Base-by-base conservation (phyloP, 1,140 invertebrate species). In the Brachystomella parvula region DNA sequence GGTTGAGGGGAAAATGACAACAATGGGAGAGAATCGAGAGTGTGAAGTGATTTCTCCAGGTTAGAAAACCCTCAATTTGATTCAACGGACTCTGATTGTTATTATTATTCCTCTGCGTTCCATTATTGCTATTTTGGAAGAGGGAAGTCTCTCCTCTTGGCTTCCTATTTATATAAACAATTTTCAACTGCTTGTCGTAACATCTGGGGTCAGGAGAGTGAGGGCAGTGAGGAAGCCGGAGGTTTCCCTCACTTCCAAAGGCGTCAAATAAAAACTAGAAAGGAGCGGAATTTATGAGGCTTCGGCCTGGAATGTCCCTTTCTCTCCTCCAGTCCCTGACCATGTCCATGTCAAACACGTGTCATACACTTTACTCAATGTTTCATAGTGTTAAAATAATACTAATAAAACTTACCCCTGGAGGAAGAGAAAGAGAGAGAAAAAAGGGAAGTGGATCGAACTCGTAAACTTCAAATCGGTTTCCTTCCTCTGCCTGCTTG, bases 321-420 rank as follows among this genome's bases (percentile, higher is more conserved):
- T 39, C 6, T 19, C 49, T 26, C 9, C 24, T 24, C 15, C 24
- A 24, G 49, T 15, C 12, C 49, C 49, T 53, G 12, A 26, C 49
- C 24, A 53, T 53, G 12, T 53, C 49, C 49, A 53, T 53, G 49
- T 53, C 49, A 53, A 53, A 53, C 49, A 53, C 49, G 49, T 53
- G 49, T 53, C 49, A 53, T 53, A 53, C 49, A 53, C 49, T 53
- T 53, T 53, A 26, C 49, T 26, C 49, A 53, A 53, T 53, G 49
- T 26, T 15, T 26, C 49, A 53, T 53, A 26, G 49, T 53, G 49
- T 53, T 53, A 53, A 53, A 53, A 53, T 53, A 53, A 53, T 53
- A 53, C 49, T 53, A 53, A 53, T 53, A 53, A 53, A 53, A 24
- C 12, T 53, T 53, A 53, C 49, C 49, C 49, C 24, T 24, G 49